phyloP scores from a whole-genome alignment of 2,888 invertebrate species.

The Cryptosula pallasiana region DNA sequence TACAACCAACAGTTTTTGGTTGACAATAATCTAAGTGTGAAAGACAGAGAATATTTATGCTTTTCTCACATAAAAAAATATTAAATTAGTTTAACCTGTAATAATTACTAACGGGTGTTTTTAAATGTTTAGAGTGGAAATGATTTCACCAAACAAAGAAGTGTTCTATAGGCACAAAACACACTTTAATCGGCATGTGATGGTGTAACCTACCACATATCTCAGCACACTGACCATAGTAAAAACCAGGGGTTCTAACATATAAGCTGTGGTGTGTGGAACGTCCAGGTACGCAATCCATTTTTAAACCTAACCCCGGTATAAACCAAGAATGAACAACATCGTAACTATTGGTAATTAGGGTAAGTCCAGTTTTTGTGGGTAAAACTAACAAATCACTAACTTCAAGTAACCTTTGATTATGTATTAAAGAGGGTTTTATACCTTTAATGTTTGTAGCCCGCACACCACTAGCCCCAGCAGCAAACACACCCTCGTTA shows the following conservation, averaged over 20 bases:
- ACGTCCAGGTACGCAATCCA: not conserved
- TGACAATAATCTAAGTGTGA: too few relatives aligned
- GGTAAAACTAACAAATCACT: not conserved
- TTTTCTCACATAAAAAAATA: too few relatives aligned
- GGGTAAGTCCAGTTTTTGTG: not conserved
- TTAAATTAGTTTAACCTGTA: too few relatives aligned
- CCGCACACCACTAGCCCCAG: too few relatives aligned
- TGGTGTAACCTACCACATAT: not conserved
- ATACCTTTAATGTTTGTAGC: too few relatives aligned
- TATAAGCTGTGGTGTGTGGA: not conserved
- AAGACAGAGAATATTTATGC: too few relatives aligned
- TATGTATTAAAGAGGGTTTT: too few relatives aligned
- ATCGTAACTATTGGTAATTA: not conserved
- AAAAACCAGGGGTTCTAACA: not conserved
- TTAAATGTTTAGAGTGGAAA: too few relatives aligned
- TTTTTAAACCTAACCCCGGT: constrained; percentile 14
- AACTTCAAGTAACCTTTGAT: too few relatives aligned
- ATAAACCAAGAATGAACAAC: constrained; percentile 2
- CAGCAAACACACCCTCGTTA: too few relatives aligned
- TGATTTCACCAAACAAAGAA: not conserved
- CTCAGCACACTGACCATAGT: constrained; percentile 9
- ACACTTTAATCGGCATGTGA: not conserved
- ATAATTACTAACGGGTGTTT: too few relatives aligned
- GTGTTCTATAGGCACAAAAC: not conserved
- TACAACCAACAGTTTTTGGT: too few relatives aligned